These are phyloP conservation scores for Morone saxatilis DNA, from an alignment of 2,113 vertebrate species.

Conservation along the genomic window DNA sequence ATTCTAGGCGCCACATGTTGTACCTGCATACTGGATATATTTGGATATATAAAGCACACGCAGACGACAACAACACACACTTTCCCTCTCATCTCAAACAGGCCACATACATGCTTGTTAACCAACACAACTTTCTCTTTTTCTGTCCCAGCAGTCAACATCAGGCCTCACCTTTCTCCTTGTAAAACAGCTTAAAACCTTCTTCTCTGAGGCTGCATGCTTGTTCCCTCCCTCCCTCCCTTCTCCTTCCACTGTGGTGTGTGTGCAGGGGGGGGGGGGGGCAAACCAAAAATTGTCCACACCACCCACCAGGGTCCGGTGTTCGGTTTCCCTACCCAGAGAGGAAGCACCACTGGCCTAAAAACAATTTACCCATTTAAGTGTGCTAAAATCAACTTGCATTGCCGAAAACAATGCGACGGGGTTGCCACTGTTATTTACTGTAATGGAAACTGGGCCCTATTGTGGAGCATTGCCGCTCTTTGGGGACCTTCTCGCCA, in stretches of 20 bases:
- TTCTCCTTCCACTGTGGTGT: not conserved
- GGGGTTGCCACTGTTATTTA: slow-evolving; percentile 79
- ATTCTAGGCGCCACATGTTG: slow-evolving; percentile 31
- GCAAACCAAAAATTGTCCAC: no score
- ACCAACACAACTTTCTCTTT: slow-evolving; percentile 28
- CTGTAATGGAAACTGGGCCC: slow-evolving; percentile 78
- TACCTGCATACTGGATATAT: slow-evolving; percentile 2
- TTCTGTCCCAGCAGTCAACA: slow-evolving; percentile 3
- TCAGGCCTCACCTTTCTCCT: slow-evolving; percentile 37
- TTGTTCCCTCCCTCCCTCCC: not conserved
- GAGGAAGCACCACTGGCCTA: slow-evolving; percentile 65
- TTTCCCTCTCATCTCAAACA: slow-evolving; percentile 19
- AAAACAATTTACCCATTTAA: slow-evolving; percentile 77
- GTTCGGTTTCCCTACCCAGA: slow-evolving; percentile 59
- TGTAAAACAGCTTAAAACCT: slow-evolving; percentile 18
- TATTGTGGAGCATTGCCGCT: slow-evolving; percentile 72
- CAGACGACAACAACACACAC: not conserved
- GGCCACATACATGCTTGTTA: slow-evolving; percentile 17
- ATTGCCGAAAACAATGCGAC: slow-evolving; percentile 73
- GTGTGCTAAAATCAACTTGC: slow-evolving; percentile 70
- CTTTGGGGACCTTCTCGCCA: slow-evolving; percentile 71
- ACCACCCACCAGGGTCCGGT: slow-evolving; percentile 8
- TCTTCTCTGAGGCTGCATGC: slow-evolving; percentile 17
- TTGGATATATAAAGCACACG: slow-evolving; percentile 2
- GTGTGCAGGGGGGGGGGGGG: not conserved